Evolutionary conservation across 37 sponge, comb jelly and placozoan species (phyloP).

Genomic region (Ephydatia muelleri): DNA sequence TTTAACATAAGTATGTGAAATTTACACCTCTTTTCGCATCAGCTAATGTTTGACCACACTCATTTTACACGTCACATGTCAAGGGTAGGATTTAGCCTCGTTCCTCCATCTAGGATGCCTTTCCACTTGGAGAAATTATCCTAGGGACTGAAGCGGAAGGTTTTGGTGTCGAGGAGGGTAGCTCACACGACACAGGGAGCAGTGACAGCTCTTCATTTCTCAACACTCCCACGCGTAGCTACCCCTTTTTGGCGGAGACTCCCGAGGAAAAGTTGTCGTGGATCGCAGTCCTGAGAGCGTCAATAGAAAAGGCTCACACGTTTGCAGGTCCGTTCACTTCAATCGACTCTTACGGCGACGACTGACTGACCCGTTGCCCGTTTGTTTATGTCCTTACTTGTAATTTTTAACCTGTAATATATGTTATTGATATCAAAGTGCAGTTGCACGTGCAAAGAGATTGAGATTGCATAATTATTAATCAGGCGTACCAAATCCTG

Average conservation of each 20-base stretch:
- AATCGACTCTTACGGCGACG: not conserved
- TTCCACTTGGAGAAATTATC: conserved; percentile 78
- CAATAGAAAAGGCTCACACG: conserved; percentile 35
- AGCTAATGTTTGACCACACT: too few species aligned
- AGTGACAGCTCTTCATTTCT: conserved; percentile 72
- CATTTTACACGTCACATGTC: not conserved
- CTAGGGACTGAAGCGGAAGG: conserved; percentile 67
- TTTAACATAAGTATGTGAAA: too few species aligned
- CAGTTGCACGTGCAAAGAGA: too few species aligned
- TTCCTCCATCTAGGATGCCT: conserved; percentile 53
- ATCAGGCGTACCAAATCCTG: too few species aligned
- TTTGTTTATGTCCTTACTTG: not conserved
- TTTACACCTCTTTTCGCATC: too few species aligned
- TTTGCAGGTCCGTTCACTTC: not conserved
- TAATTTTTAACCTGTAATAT: not conserved
- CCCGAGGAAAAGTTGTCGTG: conserved; percentile 64
- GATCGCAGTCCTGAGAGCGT: conserved; percentile 44
- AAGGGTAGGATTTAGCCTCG: not conserved
- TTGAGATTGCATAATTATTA: too few species aligned
- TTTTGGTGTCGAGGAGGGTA: conserved; percentile 61
- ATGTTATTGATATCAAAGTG: too few species aligned
- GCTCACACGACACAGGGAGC: conserved; percentile 56
- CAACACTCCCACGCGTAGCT: conserved; percentile 64
- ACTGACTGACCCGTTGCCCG: not conserved
- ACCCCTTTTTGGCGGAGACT: conserved; percentile 68